A percentile compares a stretch with the other conserved stretches of the same genome.
Evolutionary conservation across 2,113 vertebrate species (phyloP).

Genomic region (Microtus oregoni): DNA sequence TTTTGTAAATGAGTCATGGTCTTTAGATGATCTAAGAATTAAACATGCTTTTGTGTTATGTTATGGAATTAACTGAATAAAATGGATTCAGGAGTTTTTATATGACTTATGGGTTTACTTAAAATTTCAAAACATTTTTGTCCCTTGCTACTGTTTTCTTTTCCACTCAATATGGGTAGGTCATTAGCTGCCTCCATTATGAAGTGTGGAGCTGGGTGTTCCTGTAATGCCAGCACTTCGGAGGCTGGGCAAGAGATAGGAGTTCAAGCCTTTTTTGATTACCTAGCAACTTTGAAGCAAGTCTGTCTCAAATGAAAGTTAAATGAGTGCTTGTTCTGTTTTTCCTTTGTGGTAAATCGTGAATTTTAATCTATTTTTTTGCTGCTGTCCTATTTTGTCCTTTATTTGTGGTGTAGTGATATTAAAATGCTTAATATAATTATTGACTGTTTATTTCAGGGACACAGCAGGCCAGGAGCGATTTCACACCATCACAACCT

Average conservation of each 20-base stretch:
- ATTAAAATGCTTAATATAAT: constrained; percentile 47
- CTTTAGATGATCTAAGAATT: constrained; percentile 43
- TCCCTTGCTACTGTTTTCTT: constrained; percentile 40
- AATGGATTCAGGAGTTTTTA: constrained; percentile 36
- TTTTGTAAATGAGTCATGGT: neutral
- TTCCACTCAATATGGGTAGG: neutral
- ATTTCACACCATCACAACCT: constrained; percentile 99
- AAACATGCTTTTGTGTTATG: constrained; percentile 3
- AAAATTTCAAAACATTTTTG: constrained; percentile 20
- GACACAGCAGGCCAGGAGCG: constrained; percentile 98
- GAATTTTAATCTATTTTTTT: neutral
- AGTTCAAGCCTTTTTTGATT: neutral
- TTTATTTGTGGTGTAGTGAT: neutral
- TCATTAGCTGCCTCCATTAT: constrained; percentile 51
- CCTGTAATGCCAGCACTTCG: neutral
- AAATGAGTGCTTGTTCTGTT: constrained; percentile 7
- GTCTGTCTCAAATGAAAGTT: neutral
- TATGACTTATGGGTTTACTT: neutral
- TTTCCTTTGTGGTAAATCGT: neutral
- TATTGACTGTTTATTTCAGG: constrained; percentile 86
- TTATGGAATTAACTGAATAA: constrained; percentile 37
- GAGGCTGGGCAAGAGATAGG: neutral
- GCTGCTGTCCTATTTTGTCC: neutral
- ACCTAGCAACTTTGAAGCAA: neutral
- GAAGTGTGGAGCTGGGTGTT: neutral